Evolutionary conservation across 2,888 invertebrate genomes (phyloP), one percentile per base, ranked within the genome.

Genomic region (Anaspis maculata): DNA sequence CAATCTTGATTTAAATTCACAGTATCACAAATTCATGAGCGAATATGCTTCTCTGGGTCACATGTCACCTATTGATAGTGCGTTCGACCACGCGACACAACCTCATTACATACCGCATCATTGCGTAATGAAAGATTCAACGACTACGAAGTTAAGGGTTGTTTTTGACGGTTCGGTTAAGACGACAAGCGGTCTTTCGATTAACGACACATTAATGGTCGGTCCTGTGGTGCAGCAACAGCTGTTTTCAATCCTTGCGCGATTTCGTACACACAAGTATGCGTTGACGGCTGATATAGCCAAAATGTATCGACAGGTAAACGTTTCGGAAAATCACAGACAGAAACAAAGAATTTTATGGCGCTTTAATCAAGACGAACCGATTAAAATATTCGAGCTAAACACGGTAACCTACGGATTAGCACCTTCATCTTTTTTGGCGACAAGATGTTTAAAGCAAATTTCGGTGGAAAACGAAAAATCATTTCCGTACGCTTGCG

Each of bases 401-500:
- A 37, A 15, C 3, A 39, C 39, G 4, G 12, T 39, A 4, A 37
- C 39, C 7, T 39, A 37, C 30, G 39, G 39, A 14, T 27, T 27
- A 15, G 19, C 15, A 12, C 22, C 31, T 7, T 26, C 31, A 4
- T 13, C 16, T 9, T 38, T 19, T 21, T n/a, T 30, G 6, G 30
- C 38, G 15, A 39, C 25, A 7, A 11, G 36, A 22, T 39, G 32
- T 21, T 11, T 39, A 7, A 14, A 15, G 13, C 24, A 39, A 29
- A 13, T 39, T 23, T 32, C 26, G 6, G 13, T 2, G 2, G 22
- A 32, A 14, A 15, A 30, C 9, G 13, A 26, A 11, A 22, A 26
- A 9, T 5, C 5, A 2, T 12, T 11, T 21, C 34, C 34, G 11
- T 15, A 12, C 9, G 28, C 27, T 5, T 13, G 23, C 13, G 10